Conservation (phyloP, 2,888 invertebrate genomes). For the Colostygia pectinataria region DNA sequence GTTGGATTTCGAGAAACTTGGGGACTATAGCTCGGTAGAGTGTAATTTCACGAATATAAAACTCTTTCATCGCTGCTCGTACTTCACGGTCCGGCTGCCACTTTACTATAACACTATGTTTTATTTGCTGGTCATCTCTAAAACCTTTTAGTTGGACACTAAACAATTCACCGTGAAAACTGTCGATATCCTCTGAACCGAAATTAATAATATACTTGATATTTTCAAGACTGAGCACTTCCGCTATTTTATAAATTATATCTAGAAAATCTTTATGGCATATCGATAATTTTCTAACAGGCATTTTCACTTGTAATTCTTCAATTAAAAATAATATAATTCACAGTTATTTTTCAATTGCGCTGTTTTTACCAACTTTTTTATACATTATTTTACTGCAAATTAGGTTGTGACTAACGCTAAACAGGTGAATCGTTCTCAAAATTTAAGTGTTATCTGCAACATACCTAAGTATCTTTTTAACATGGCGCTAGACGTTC, state of each 20-base stretch:
- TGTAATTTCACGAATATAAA: conserved; percentile 54
- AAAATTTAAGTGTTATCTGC: conserved; percentile 34
- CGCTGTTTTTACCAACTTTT: no score
- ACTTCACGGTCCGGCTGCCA: conserved; percentile 54
- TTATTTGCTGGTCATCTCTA: conserved; percentile 52
- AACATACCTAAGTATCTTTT: conserved; percentile 28
- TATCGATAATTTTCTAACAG: conserved; percentile 57
- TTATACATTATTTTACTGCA: no score
- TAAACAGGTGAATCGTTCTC: neutral
- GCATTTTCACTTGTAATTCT: conserved; percentile 57
- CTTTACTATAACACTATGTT: conserved; percentile 49
- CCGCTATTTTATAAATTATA: conserved; percentile 54
- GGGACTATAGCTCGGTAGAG: conserved; percentile 51
- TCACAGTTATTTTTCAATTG: no score
- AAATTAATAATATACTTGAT: conserved; percentile 46
- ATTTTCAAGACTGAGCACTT: conserved; percentile 44
- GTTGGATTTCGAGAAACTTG: conserved; percentile 53
- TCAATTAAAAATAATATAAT: no score
- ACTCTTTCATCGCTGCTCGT: conserved; percentile 51
- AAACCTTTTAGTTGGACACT: conserved; percentile 52
- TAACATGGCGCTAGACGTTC: conserved; percentile 34
- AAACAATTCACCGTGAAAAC: conserved; percentile 50
- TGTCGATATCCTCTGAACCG: conserved; percentile 58
- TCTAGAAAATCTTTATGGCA: conserved; percentile 52
- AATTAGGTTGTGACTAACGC: neutral